A percentile compares a stretch with the other conserved stretches of the same genome.
These are phyloP conservation scores for Cydia fagiglandana DNA, from an alignment of 1,140 invertebrate genomes.

Conservation along the genomic window DNA sequence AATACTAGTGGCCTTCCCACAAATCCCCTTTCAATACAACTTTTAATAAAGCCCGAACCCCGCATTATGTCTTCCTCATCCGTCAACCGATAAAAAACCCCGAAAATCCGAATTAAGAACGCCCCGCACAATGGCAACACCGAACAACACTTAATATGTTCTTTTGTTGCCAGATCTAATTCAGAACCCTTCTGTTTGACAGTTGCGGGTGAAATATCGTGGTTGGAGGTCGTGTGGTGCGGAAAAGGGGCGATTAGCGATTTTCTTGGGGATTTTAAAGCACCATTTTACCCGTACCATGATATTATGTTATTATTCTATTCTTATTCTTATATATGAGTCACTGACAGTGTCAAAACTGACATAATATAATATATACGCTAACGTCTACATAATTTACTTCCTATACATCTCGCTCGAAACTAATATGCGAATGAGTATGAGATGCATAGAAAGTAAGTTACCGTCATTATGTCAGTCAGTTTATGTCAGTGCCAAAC, in stretches of 20 bases:
- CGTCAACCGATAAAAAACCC: slow-evolving; percentile 11
- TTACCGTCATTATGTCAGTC: too few species aligned
- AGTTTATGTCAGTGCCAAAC: too few species aligned
- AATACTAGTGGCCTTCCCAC: not conserved
- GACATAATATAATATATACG: too few species aligned
- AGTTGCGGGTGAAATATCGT: slow-evolving; percentile 26
- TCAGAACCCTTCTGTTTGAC: slow-evolving; percentile 30
- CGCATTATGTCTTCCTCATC: not conserved
- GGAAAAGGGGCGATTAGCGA: not conserved
- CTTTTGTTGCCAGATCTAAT: slow-evolving; percentile 25
- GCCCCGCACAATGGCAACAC: slow-evolving; percentile 22
- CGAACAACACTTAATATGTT: slow-evolving; percentile 25
- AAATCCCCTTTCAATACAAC: not conserved
- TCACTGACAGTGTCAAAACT: too few species aligned
- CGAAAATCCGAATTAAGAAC: slow-evolving; percentile 25
- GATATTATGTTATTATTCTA: too few species aligned
- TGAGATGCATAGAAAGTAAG: too few species aligned
- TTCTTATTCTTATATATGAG: too few species aligned
- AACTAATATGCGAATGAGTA: too few species aligned
- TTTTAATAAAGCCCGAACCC: not conserved
- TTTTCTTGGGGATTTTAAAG: not conserved
- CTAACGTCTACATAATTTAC: too few species aligned
- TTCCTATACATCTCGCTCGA: too few species aligned
- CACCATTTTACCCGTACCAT: too few species aligned
- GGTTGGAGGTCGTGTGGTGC: not conserved